Conservation (phyloP, 2,113 vertebrate genomes). For the Nothocercus nigrocapillus region DNA sequence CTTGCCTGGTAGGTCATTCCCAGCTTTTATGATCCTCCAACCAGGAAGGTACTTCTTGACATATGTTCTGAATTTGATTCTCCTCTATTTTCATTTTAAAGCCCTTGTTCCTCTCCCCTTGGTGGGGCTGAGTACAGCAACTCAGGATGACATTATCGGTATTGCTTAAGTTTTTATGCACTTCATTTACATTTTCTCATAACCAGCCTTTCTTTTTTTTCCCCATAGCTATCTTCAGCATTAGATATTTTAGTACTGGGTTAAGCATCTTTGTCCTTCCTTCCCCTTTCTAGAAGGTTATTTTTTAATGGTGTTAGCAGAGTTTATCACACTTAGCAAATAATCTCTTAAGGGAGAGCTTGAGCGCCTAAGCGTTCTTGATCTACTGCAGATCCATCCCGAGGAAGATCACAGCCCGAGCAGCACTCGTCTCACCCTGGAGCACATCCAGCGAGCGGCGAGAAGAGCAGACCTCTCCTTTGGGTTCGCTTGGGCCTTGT, state of each 20-base stretch:
- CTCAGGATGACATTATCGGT: background rate
- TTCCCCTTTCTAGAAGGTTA: background rate
- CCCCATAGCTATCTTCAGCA: background rate
- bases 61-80: slow-evolving; percentile 41
- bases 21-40: background rate
- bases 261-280: slow-evolving; percentile 23
- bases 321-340: slow-evolving; percentile 8
- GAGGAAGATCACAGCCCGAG: background rate
- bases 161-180: background rate
- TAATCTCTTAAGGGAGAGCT: background rate
- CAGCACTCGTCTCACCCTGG: background rate
- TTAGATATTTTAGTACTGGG: background rate
- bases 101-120: background rate
- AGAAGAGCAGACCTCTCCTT: background rate
- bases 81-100: slow-evolving; percentile 51
- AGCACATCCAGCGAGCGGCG: background rate
- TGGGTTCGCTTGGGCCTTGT: background rate
- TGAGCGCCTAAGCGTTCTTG: background rate
- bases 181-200: slow-evolving; percentile 4
- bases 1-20: background rate
- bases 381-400: background rate
- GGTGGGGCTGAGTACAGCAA: background rate
- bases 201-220: background rate
- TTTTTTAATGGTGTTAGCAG: background rate
- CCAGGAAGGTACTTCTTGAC: slow-evolving; percentile 36